Evolutionary conservation across 2,888 invertebrate genomes (phyloP).

Genomic region (Desoria tigrina): DNA sequence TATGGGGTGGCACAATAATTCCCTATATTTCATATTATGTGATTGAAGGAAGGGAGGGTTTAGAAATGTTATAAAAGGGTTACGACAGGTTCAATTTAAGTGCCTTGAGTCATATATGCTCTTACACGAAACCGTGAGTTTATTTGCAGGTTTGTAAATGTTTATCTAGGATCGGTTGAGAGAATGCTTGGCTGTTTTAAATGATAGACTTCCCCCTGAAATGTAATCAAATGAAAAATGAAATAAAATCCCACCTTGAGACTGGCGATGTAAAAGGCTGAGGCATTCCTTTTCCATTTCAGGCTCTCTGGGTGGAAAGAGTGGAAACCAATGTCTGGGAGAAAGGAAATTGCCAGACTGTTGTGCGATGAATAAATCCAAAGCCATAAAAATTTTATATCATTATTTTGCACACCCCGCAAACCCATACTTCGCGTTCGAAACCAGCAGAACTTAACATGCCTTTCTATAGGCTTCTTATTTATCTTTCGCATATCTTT

Average conservation of each 20-base stretch:
- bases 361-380: conserved; percentile 48
- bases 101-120: conserved; percentile 9
- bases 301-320: too few species aligned
- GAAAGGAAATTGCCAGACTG: conserved; percentile 35
- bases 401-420: conserved; percentile 43
- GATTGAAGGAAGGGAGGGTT: background rate
- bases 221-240: conserved; percentile 32
- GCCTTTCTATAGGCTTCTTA: background rate
- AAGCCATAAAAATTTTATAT: conserved; percentile 50
- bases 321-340: conserved; percentile 13
- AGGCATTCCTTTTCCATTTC: conserved; percentile 34
- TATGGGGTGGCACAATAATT: too few species aligned
- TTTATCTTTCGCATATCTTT: background rate
- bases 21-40: too few species aligned
- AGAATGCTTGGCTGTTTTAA: conserved; percentile 7
- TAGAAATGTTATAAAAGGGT: background rate
- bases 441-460: conserved; percentile 4
- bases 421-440: background rate
- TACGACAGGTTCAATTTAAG: conserved; percentile 9
- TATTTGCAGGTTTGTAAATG: conserved; percentile 24
- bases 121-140: conserved; percentile 22
- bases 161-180: conserved; percentile 1
- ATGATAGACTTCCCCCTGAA: conserved; percentile 21
- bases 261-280: conserved; percentile 20
- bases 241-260: conserved; percentile 33